phyloP scores from a whole-genome alignment of 2,888 invertebrate species.

The Machimus rusticus region DNA sequence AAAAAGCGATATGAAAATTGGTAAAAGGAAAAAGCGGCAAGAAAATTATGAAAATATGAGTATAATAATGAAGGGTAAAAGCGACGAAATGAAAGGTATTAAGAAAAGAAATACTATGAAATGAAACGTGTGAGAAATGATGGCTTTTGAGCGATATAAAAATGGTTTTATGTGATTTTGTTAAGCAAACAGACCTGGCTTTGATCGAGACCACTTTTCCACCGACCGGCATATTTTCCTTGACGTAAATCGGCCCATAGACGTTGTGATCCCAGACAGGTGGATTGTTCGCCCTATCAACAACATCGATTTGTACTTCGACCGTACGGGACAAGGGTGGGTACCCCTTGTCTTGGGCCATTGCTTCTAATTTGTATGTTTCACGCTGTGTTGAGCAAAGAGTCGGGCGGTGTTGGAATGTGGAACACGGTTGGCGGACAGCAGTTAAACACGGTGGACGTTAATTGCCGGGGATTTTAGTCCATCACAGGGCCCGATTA shows the following conservation, averaged over 20 bases:
- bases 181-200: constrained; percentile 87
- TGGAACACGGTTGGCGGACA: constrained; percentile 1
- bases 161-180: constrained; percentile 45
- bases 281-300: constrained; percentile 97
- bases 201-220: constrained; percentile 97
- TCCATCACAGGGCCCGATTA: constrained; percentile 21
- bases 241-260: constrained; percentile 96
- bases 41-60: neutral
- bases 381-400: constrained; percentile 73
- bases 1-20: neutral
- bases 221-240: constrained; percentile 97
- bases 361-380: constrained; percentile 97
- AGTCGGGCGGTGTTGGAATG: neutral
- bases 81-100: neutral
- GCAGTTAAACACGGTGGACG: constrained; percentile 8
- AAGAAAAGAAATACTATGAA: neutral
- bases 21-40: neutral
- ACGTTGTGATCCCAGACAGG: constrained; percentile 96
- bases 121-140: constrained; percentile 33
- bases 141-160: constrained; percentile 19
- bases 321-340: constrained; percentile 95
- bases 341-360: constrained; percentile 97
- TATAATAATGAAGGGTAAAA: neutral
- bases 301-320: constrained; percentile 98
- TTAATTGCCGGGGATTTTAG: constrained; percentile 25